Percentiles rank a stretch among this genome's conserved stretches.
Conservation (phyloP, 2,113 vertebrate species). For the Capricornis sumatraensis region DNA sequence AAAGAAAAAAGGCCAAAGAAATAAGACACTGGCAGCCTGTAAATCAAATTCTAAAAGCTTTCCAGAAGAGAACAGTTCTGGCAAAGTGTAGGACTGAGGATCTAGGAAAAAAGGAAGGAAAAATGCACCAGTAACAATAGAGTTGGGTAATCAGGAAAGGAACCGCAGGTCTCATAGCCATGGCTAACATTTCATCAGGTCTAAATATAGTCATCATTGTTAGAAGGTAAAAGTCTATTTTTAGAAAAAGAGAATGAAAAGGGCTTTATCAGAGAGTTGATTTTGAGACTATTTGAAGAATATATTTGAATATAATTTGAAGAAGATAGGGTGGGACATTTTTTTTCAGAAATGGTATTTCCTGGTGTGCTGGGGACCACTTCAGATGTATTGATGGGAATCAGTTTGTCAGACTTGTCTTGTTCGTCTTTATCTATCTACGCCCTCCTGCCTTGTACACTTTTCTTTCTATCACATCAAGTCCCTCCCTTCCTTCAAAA, state of each 20-base stretch:
- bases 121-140: neutral
- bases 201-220: conserved; percentile 56
- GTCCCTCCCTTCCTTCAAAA: neutral
- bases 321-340: neutral
- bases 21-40: neutral
- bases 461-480: neutral
- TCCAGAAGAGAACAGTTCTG: neutral
- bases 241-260: neutral
- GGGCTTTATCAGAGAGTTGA: conserved; percentile 26
- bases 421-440: neutral
- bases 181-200: neutral
- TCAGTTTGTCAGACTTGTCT: neutral
- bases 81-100: neutral
- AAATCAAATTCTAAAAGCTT: neutral
- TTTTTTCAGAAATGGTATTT: neutral
- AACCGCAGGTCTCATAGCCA: neutral
- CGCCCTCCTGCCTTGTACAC: neutral
- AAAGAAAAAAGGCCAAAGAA: neutral
- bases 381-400: neutral
- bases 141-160: neutral
- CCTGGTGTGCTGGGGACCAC: neutral
- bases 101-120: neutral
- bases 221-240: conserved; percentile 24
- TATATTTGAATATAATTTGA: neutral
- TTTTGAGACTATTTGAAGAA: conserved; percentile 6